Evolutionary conservation across 2,113 vertebrate species (phyloP).

Genomic region (Mystacornis crossleyi): DNA sequence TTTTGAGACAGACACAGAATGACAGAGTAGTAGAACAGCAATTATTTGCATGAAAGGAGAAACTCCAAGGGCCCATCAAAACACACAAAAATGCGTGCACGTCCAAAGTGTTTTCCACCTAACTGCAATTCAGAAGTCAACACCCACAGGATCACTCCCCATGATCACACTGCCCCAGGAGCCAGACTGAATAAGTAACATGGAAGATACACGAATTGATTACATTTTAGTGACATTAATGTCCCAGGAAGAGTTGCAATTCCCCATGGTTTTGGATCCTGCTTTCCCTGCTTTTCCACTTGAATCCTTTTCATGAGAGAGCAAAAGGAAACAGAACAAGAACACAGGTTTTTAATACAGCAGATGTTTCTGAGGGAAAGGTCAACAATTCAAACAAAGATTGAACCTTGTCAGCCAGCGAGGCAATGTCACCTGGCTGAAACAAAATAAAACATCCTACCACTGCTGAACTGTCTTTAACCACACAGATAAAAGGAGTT

Average conservation of each 20-base stretch:
- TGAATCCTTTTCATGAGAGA: background rate
- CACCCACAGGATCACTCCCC: background rate
- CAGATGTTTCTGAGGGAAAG: background rate
- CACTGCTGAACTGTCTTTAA: background rate
- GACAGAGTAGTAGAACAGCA: background rate
- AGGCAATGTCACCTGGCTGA: background rate
- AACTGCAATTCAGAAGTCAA: background rate
- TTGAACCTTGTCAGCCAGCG: background rate
- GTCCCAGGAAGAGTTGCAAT: background rate
- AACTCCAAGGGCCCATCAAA: background rate
- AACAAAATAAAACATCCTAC: background rate
- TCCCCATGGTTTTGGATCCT: background rate
- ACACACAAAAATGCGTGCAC: rapidly evolving
- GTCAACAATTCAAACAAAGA: background rate
- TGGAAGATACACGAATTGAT: background rate
- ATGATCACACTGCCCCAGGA: background rate
- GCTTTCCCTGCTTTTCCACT: background rate
- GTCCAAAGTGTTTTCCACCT: background rate
- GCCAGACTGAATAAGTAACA: background rate
- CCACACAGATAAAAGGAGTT: background rate
- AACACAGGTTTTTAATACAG: background rate
- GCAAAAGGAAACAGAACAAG: background rate
- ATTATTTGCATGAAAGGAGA: background rate
- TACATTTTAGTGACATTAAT: background rate
- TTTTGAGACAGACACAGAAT: rapidly evolving